Evolutionary conservation across 2,113 vertebrate genomes (phyloP).

Genomic region (Epinephelus fuscoguttatus): DNA sequence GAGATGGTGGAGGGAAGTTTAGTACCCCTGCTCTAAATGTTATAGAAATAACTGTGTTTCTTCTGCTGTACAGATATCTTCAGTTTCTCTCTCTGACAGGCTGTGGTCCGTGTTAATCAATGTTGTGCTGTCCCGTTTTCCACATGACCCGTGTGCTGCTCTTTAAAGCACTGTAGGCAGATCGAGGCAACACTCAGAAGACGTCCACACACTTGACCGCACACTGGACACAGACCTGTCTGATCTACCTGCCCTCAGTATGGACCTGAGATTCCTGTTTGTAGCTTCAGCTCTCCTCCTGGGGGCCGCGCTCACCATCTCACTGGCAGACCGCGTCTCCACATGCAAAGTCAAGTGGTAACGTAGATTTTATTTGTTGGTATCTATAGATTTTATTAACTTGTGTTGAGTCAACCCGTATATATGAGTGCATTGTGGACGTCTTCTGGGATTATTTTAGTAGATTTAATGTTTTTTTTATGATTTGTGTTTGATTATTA

Average conservation of each 20-base stretch:
- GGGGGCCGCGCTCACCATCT: slow-evolving; percentile 45
- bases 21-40: too few species aligned
- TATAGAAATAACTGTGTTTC: too few species aligned
- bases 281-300: slow-evolving; percentile 32
- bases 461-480: neutral
- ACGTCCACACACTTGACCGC: neutral
- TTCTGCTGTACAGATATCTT: neutral
- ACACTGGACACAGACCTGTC: neutral
- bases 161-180: neutral
- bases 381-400: neutral
- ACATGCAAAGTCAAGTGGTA: slow-evolving; percentile 78
- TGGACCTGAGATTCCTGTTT: slow-evolving; percentile 49
- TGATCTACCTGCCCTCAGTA: neutral
- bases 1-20: too few species aligned
- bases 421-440: neutral
- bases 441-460: neutral
- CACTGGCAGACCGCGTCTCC: slow-evolving; percentile 24
- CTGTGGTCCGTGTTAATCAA: slow-evolving; percentile 37
- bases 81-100: neutral
- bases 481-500: neutral
- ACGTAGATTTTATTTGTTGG: neutral
- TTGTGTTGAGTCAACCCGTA: neutral
- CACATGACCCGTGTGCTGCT: slow-evolving; percentile 40
- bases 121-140: neutral
- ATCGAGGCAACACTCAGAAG: neutral